These are phyloP conservation scores for Nannospalax galili DNA, from an alignment of 2,113 vertebrate genomes.

Conservation along the genomic window DNA sequence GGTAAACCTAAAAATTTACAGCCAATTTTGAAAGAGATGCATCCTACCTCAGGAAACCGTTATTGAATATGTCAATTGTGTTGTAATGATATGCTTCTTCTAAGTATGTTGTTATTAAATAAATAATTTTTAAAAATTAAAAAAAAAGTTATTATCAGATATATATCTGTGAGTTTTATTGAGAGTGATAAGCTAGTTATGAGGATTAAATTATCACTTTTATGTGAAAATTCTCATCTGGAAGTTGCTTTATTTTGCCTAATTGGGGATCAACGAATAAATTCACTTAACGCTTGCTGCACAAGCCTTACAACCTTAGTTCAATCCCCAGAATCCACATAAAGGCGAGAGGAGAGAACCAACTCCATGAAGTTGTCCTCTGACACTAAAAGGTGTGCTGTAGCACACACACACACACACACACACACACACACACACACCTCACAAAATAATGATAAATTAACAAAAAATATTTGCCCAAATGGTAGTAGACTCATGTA, in stretches of 20 bases:
- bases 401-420: background rate
- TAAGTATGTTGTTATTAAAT: no score
- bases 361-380: background rate
- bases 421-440: background rate
- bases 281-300: background rate
- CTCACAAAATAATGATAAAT: background rate
- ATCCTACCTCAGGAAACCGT: no score
- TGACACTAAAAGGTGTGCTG: background rate
- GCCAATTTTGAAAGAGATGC: no score
- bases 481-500: background rate
- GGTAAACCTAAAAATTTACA: no score
- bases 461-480: background rate
- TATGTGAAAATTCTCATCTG: background rate
- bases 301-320: background rate
- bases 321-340: background rate
- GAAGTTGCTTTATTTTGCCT: background rate
- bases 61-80: no score
- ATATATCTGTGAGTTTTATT: background rate
- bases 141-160: background rate
- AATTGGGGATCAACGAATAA: background rate
- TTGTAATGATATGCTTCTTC: no score
- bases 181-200: background rate
- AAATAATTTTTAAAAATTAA: no score
- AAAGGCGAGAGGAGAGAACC: background rate
- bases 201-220: background rate